Percentiles rank a stretch among this genome's conserved stretches.
Evolutionary conservation across 2,888 invertebrate species (phyloP).

Genomic region (Malthinus flaveolus): DNA sequence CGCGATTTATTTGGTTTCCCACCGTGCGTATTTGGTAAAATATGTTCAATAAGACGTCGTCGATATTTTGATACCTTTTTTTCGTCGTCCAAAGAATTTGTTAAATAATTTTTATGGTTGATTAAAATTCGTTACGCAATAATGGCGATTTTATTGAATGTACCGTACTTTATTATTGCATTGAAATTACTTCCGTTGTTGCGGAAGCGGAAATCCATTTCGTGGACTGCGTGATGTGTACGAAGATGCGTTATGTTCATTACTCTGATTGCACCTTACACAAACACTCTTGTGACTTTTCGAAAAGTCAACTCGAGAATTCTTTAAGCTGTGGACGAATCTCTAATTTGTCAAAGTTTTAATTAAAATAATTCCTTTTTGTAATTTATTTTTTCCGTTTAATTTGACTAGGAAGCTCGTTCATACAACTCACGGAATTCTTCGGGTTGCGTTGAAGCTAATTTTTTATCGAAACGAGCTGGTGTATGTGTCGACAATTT

Average conservation of each 20-base stretch:
- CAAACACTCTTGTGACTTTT: no score
- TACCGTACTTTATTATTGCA: conserved; percentile 7
- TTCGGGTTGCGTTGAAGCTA: background rate
- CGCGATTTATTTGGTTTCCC: conserved; percentile 51
- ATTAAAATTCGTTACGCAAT: no score
- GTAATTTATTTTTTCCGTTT: no score
- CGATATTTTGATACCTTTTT: no score
- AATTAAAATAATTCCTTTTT: no score
- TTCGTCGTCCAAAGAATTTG: no score
- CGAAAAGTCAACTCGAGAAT: no score
- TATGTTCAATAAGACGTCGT: conserved; percentile 27
- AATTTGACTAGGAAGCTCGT: no score
- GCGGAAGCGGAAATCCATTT: conserved; percentile 43
- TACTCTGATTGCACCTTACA: background rate
- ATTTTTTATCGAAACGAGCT: background rate
- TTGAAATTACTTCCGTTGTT: conserved; percentile 44
- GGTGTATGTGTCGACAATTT: background rate
- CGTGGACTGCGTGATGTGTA: conserved; percentile 8
- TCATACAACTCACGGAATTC: no score
- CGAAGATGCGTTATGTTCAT: conserved; percentile 1
- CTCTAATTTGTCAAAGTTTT: no score
- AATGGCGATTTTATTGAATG: conserved; percentile 10
- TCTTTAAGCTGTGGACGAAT: no score
- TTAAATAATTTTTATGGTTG: no score
- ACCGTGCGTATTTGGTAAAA: conserved; percentile 39